Evolutionary conservation across 2,888 invertebrate species (phyloP), one percentile per base, ranked within the genome.

Genomic region (Tetropium fuscum): DNA sequence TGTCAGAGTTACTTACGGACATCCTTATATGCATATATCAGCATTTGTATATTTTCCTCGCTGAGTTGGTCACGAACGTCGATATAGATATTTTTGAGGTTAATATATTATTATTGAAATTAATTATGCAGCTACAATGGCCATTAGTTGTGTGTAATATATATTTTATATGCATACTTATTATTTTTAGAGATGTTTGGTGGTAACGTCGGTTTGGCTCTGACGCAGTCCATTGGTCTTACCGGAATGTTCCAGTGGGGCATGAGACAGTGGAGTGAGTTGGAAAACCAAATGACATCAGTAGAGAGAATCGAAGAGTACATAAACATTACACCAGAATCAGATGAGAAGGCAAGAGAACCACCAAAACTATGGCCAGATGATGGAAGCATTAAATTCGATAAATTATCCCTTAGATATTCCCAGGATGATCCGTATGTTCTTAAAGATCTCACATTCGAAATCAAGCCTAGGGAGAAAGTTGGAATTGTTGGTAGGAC

Each of bases 251-350:
- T 90, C 78, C 90, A 91, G 76, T 97, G 95, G 95, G 95, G 94
- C 20, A 94, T 97, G 88, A 68, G 80, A 13, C 81, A 81, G 60
- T 80, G 78, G 74, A 76, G 73, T n/a, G 80, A 81, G 68, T 60
- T 81, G 47, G 80, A 80, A 77, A 94, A 93, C 75, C 91, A 90
- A 70, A 93, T 94, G 93, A 94, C 93, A 3, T 90, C 93, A 6
- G 96, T 97, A 0, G 97, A 98, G 81, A 87, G 96, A 80, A 86
- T 92, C 10, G 71, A 93, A 4, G 95, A 95, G 74, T 97, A 95
- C 76, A 87, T 88, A 0, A 86, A 88, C 25, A 78, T 95, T 2
- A 86, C 88, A 1, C 71, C 87, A 0, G 91, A 91, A 68, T 30
- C 34, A 7, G 64, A 67, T 44, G 49, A 44, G 8, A 38, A 15